A percentile compares a stretch with the other conserved stretches of the same genome.
Conservation (phyloP, 2,113 vertebrate species). For the Alaudala cheleensis region DNA sequence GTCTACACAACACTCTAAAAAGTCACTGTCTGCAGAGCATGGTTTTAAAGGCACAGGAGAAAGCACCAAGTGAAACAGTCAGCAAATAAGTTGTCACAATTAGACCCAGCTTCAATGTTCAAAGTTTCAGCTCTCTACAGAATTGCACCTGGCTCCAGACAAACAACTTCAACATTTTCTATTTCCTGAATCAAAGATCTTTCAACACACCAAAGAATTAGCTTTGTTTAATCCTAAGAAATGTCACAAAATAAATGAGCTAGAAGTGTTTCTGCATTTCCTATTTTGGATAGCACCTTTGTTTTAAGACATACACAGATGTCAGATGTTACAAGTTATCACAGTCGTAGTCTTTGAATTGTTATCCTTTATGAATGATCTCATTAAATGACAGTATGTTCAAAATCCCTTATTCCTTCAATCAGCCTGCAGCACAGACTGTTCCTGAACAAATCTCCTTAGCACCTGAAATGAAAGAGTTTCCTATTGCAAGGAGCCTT, state of each 20-base stretch:
- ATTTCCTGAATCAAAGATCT: neutral
- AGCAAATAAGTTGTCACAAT: neutral
- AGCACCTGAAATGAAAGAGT: neutral
- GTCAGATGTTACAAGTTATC: neutral
- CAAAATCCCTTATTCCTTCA: neutral
- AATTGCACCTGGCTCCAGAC: neutral
- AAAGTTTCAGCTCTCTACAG: neutral
- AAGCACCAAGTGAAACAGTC: neutral
- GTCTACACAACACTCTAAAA: neutral
- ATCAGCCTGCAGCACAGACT: neutral
- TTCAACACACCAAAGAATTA: neutral
- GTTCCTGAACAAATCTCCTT: neutral
- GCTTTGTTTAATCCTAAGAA: neutral
- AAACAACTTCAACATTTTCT: neutral
- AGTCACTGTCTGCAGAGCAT: neutral
- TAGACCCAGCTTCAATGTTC: fast-evolving
- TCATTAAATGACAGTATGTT: neutral
- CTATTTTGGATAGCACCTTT: neutral
- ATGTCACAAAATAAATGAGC: neutral
- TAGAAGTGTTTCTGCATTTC: neutral
- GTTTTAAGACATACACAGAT: neutral
- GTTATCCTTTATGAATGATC: neutral
- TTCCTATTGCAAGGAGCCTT: neutral
- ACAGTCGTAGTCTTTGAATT: neutral
- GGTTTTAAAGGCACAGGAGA: neutral